These are phyloP conservation scores for Hartigia nigra DNA, from an alignment of 2,888 invertebrate species.

Conservation along the genomic window DNA sequence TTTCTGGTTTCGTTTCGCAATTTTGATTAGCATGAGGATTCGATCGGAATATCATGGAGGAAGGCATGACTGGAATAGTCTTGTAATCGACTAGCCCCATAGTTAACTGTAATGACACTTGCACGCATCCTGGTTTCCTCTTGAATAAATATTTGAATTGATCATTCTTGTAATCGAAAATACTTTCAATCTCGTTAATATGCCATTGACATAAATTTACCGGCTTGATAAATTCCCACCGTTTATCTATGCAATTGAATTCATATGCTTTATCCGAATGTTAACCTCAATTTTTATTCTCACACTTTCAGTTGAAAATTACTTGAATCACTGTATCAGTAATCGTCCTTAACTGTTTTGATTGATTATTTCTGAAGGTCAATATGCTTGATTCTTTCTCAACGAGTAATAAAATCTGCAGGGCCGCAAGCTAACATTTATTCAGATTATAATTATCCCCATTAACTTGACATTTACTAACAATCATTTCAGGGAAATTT, in stretches of 20 bases:
- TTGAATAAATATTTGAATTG: not conserved
- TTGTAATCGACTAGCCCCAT: not conserved
- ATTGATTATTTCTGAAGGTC: not conserved
- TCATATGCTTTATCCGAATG: not conserved
- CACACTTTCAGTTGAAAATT: not conserved
- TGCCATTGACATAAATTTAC: not conserved
- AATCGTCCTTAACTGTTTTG: not conserved
- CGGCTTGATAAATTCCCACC: not conserved
- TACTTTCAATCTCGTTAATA: not conserved
- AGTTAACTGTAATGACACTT: not conserved
- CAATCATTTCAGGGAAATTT: not conserved
- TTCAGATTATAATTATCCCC: not conserved
- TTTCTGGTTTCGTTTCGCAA: not conserved
- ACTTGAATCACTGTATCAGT: not conserved
- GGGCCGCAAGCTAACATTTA: not conserved
- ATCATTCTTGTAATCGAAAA: not conserved
- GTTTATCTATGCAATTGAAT: not conserved
- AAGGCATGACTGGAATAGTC: not conserved
- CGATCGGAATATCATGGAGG: not conserved
- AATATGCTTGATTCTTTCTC: not conserved
- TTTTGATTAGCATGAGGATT: not conserved
- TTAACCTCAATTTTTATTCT: not conserved
- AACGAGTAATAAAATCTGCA: not conserved
- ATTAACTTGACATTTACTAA: not conserved
- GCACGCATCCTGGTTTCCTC: not conserved